Conservation (phyloP, 2,113 vertebrate genomes). For the Myodes glareolus region DNA sequence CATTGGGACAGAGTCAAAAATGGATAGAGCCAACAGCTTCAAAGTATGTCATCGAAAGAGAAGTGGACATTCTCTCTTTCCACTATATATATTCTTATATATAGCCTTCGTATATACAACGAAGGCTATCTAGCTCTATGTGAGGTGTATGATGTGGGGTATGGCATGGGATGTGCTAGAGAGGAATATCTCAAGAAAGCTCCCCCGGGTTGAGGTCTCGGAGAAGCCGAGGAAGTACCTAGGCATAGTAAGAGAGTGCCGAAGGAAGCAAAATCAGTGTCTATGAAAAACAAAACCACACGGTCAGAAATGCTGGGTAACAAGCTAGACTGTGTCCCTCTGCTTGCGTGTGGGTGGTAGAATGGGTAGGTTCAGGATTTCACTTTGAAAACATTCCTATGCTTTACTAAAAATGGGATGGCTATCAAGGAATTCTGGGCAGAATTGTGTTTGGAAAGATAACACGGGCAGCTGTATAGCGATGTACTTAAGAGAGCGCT, state of each 20-base stretch:
- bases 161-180: not conserved
- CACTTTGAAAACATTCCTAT: not conserved
- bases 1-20: not conserved
- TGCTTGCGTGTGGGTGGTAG: not conserved
- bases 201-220: not conserved
- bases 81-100: too few relatives aligned
- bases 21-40: not conserved
- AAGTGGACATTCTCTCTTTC: too few relatives aligned
- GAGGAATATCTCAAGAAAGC: not conserved
- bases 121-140: fast-evolving
- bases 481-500: not conserved
- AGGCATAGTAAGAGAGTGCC: not conserved
- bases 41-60: not conserved
- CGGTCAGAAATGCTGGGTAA: not conserved
- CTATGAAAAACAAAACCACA: not conserved
- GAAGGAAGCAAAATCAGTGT: not conserved
- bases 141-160: not conserved
- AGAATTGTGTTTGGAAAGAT: not conserved
- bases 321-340: not conserved
- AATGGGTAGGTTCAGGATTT: not conserved
- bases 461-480: not conserved
- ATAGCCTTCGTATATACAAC: fast-evolving
- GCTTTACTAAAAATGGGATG: not conserved
- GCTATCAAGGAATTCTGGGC: not conserved
- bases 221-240: not conserved